Percentiles rank a stretch among this genome's conserved stretches.
Conservation (phyloP, 2,888 invertebrate species). For the Ferdinandea cuprea region DNA sequence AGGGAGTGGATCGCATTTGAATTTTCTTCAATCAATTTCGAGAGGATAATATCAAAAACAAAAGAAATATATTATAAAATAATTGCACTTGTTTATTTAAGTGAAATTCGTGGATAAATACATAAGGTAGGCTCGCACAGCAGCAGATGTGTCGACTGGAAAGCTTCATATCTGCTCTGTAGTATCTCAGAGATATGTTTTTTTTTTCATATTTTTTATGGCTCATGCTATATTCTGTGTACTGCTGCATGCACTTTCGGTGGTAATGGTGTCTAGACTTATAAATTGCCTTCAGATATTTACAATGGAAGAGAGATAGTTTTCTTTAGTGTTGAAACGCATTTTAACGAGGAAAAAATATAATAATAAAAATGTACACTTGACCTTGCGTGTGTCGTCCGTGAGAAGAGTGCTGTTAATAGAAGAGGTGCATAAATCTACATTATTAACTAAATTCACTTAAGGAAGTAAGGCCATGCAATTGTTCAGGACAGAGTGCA, state of each 20-base stretch:
- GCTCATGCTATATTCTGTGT: slow-evolving; percentile 30
- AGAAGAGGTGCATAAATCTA: not conserved
- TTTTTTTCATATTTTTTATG: slow-evolving; percentile 5
- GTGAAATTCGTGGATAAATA: slow-evolving; percentile 5
- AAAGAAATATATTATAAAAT: not conserved
- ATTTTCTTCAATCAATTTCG: slow-evolving; percentile 12
- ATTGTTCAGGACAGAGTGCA: not conserved
- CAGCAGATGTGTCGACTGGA: slow-evolving; percentile 8
- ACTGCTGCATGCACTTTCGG: slow-evolving; percentile 40
- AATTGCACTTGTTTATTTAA: not conserved
- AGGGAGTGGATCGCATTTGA: slow-evolving; percentile 58
- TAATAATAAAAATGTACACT: slow-evolving; percentile 1
- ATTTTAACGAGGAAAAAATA: slow-evolving; percentile 1
- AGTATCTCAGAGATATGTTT: slow-evolving; percentile 36
- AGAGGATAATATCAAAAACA: not conserved
- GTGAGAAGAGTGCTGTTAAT: not conserved
- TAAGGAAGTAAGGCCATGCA: slow-evolving; percentile 25
- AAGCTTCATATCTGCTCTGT: slow-evolving; percentile 37
- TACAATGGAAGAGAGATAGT: slow-evolving; percentile 27
- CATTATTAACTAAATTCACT: slow-evolving; percentile 21
- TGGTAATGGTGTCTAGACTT: slow-evolving; percentile 66
- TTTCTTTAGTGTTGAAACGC: slow-evolving; percentile 6
- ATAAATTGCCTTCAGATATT: slow-evolving; percentile 54
- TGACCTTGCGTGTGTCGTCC: slow-evolving; percentile 19
- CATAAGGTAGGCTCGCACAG: slow-evolving; percentile 38